Conservation (phyloP, 2,113 vertebrate species). For the Lates calcarifer region DNA sequence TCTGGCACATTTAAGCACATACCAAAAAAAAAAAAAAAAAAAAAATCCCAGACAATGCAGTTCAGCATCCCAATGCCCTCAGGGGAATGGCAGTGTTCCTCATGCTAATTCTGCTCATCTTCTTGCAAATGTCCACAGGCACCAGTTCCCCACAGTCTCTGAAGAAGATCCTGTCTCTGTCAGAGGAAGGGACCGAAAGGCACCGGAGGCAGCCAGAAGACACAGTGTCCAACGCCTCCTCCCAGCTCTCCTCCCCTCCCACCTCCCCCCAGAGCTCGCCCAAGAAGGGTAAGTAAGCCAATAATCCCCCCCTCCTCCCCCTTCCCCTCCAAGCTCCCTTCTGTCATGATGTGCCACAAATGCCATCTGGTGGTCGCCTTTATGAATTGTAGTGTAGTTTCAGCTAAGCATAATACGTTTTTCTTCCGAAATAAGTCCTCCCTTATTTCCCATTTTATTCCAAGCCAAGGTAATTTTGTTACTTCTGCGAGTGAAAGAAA, state of each 20-base stretch:
- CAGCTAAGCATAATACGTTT: no score
- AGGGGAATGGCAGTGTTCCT: slow-evolving; percentile 20
- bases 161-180: slow-evolving; percentile 98
- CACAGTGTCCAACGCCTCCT: slow-evolving; percentile 90
- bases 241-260: slow-evolving; percentile 93
- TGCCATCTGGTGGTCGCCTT: slow-evolving; percentile 62
- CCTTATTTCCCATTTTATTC: neutral
- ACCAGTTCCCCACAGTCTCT: slow-evolving; percentile 98
- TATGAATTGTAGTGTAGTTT: slow-evolving; percentile 18
- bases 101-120: slow-evolving; percentile 58
- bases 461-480: neutral
- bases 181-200: slow-evolving; percentile 93
- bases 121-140: slow-evolving; percentile 81
- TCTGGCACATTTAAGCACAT: slow-evolving; percentile 19
- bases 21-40: neutral
- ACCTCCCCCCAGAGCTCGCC: slow-evolving; percentile 97
- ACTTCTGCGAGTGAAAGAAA: neutral
- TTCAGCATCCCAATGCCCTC: slow-evolving; percentile 22
- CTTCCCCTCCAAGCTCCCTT: slow-evolving; percentile 13
- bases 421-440: neutral
- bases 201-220: slow-evolving; percentile 93
- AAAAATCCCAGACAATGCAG: slow-evolving; percentile 60
- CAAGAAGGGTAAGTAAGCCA: slow-evolving; percentile 93
- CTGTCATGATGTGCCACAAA: neutral
- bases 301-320: slow-evolving; percentile 49